Conservation (phyloP, 2,888 invertebrate genomes). For the Mamestra brassicae region DNA sequence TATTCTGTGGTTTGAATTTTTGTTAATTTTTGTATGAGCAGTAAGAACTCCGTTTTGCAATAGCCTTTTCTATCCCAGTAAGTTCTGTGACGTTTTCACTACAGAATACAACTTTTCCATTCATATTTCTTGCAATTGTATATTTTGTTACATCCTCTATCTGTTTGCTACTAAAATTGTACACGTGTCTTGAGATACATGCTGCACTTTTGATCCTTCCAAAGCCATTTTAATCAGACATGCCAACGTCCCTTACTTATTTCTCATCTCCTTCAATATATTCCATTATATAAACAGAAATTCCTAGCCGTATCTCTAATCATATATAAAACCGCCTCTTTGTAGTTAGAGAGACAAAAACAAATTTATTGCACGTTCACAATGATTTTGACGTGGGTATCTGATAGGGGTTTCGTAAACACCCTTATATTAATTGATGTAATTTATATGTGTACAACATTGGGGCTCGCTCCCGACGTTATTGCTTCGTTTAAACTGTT, state of each 20-base stretch:
- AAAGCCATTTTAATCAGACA: neutral
- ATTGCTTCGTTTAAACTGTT: conserved; percentile 54
- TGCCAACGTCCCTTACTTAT: conserved; percentile 1
- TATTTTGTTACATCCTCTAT: no score
- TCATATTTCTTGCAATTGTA: no score
- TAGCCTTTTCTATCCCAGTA: neutral
- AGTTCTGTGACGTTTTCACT: neutral
- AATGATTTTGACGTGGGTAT: conserved; percentile 72
- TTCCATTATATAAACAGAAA: conserved; percentile 19
- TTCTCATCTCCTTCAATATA: conserved; percentile 10
- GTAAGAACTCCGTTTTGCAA: no score
- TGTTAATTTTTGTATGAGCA: no score
- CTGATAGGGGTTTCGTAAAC: conserved; percentile 67
- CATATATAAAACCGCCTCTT: conserved; percentile 44
- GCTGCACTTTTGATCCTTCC: no score
- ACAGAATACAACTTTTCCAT: no score
- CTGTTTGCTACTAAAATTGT: neutral
- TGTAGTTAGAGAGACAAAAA: conserved; percentile 68
- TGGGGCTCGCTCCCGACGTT: conserved; percentile 41
- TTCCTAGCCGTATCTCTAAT: conserved; percentile 39
- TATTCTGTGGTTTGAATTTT: no score
- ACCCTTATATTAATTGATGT: conserved; percentile 72
- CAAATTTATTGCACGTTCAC: conserved; percentile 68
- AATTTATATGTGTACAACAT: conserved; percentile 69
- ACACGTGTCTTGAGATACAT: neutral